A percentile compares a stretch with the other conserved stretches of the same genome.
Conservation (phyloP, 2,888 invertebrate species). For the Zaprionus lineosus region DNA sequence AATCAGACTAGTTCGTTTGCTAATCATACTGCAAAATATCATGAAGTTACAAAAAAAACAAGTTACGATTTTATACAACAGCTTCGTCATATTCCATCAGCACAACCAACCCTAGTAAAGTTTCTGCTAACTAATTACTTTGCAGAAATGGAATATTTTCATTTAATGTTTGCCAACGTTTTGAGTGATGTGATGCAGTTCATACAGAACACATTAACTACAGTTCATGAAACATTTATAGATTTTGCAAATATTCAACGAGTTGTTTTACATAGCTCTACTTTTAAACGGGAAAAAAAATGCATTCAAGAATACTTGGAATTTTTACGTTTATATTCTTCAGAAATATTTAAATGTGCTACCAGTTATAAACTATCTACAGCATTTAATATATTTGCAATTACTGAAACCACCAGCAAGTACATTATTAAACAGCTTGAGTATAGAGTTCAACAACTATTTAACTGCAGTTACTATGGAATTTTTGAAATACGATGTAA, state of each 20-base stretch:
- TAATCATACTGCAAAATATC: conserved; percentile 53
- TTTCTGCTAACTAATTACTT: conserved; percentile 74
- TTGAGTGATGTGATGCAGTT: conserved; percentile 78
- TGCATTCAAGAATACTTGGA: conserved; percentile 73
- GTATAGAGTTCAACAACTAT: conserved; percentile 77
- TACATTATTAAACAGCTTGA: conserved; percentile 77
- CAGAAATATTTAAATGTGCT: conserved; percentile 72
- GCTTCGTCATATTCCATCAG: conserved; percentile 72
- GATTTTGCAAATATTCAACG: conserved; percentile 71
- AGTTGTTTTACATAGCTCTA: conserved; percentile 57
- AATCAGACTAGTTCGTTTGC: conserved; percentile 59
- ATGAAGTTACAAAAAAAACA: conserved; percentile 70
- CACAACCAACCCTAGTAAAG: conserved; percentile 62
- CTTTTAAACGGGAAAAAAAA: conserved; percentile 48
- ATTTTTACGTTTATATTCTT: conserved; percentile 72
- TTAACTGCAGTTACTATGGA: conserved; percentile 76
- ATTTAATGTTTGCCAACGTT: conserved; percentile 71
- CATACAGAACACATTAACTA: conserved; percentile 59
- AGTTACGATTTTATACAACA: conserved; percentile 68
- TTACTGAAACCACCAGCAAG: conserved; percentile 74
- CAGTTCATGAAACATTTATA: conserved; percentile 59
- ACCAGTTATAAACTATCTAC: conserved; percentile 54
- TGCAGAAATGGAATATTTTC: conserved; percentile 80
- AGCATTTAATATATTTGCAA: conserved; percentile 75
- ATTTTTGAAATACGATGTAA: conserved; percentile 71